These are phyloP conservation scores for Neosilurus mollespiculum DNA, from an alignment of 2,797 vertebrate species.

Conservation along the genomic window DNA sequence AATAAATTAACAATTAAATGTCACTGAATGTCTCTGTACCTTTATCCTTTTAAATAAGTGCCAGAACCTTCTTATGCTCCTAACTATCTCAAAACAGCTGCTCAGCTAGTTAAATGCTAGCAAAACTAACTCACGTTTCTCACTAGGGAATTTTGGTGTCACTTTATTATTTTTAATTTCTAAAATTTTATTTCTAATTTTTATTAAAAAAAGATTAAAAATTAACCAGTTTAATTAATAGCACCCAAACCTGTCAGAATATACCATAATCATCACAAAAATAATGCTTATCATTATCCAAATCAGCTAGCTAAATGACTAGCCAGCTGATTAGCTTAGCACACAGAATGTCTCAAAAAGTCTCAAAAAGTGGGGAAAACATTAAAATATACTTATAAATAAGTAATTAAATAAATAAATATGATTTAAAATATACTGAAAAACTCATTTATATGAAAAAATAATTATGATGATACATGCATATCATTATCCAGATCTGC, in stretches of 20 bases:
- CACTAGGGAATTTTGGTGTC: not conserved
- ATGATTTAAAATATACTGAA: too few species aligned
- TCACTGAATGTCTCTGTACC: not conserved
- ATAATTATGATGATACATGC: too few species aligned
- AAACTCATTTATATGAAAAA: too few species aligned
- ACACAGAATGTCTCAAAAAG: not conserved
- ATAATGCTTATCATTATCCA: not conserved
- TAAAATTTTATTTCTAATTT: not conserved
- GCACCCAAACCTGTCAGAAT: not conserved
- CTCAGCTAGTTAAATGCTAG: not conserved
- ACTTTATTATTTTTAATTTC: too few species aligned
- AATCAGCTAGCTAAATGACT: not conserved
- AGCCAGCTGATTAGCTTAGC: not conserved
- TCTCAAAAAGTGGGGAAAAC: not conserved
- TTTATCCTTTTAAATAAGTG: not conserved
- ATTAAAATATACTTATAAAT: too few species aligned
- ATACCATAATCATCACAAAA: not conserved
- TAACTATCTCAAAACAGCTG: not conserved
- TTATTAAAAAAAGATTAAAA: not conserved
- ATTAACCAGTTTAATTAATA: not conserved
- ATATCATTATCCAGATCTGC: too few species aligned
- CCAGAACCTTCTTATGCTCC: not conserved
- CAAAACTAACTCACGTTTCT: not conserved
- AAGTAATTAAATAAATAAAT: too few species aligned
- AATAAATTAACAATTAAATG: not conserved